Conservation (phyloP, 2,888 invertebrate species). For the Leptarthrus brevirostris region DNA sequence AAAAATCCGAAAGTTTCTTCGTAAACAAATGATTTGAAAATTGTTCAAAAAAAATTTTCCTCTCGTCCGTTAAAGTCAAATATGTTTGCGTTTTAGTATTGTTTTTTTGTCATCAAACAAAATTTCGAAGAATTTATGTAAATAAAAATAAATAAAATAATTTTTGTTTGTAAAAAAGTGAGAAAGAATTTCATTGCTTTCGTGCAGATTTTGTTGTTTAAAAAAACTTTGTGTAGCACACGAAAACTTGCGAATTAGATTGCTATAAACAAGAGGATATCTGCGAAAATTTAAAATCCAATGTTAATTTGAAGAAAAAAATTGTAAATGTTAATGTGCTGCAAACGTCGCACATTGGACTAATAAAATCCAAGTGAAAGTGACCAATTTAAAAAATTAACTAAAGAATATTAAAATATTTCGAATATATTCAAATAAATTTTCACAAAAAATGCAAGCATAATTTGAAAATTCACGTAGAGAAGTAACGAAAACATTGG, state of each 20-base stretch:
- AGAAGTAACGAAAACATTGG: too few species aligned
- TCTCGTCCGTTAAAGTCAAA: conserved; percentile 47
- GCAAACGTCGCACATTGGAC: too few species aligned
- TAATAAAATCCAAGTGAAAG: background rate
- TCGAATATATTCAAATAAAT: background rate
- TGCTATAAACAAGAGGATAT: too few species aligned
- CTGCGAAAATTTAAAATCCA: background rate
- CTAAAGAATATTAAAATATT: too few species aligned
- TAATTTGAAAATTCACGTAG: background rate
- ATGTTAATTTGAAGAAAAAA: background rate
- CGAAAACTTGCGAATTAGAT: background rate
- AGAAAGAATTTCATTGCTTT: background rate
- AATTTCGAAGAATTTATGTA: conserved; percentile 51
- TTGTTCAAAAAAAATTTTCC: conserved; percentile 40
- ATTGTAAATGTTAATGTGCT: background rate
- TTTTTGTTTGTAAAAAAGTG: conserved; percentile 12
- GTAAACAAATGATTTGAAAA: background rate
- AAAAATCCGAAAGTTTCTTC: background rate
- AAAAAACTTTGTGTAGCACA: background rate
- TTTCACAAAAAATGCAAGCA: background rate
- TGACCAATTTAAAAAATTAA: too few species aligned
- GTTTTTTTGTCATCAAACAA: conserved; percentile 50
- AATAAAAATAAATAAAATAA: conserved; percentile 47
- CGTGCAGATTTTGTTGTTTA: background rate
- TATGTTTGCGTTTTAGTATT: conserved; percentile 50